Base-by-base conservation (phyloP, 2,888 invertebrate genomes). In the Drosophila histrio region DNA sequence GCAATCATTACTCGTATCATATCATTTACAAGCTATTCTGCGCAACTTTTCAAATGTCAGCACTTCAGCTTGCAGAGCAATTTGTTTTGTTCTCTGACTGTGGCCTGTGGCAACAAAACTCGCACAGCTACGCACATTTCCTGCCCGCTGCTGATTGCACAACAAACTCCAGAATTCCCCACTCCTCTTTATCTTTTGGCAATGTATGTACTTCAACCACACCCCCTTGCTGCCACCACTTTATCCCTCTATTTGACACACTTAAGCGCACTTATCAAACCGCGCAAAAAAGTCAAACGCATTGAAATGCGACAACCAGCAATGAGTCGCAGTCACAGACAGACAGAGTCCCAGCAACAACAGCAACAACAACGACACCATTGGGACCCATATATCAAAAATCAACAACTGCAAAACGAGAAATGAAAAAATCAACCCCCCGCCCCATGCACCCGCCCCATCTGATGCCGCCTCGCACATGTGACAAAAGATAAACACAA, bases 321-420 rank as follows among this genome's bases (percentile, higher is more conserved):
- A 78, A 60, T 62, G 69, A 82, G 32, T 60, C 59, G 32, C 67
- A 72, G 76, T 67, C 86, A 67, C 50, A 77, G 84, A 44, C 80
- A 77, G 77, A 76, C 44, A 32, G n/a, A 32, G n/a, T 52, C 50
- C 30, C 44, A 39, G 7, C 36, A 49, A 36, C 53, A 69, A 28
- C 50, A 49, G 19, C 26, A 38, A 46, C 22, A 54, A 15, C 28
- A 78, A 86, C 72, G 65, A 43, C 88, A 68, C 88, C 83, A 64
- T 54, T 70, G 88, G 84, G 84, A 83, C 44, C 52, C 72, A 79
- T 88, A 79, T 79, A 84, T 79, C 84, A 88, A 83, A 87, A 82
- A 82, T 82, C 82, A 83, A 71, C 80, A 88, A 86, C 77, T 72
- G 77, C 68, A 56, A 69, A 71, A 47, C 30, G 65, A 61, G 36